Evolutionary conservation across 2,797 vertebrate species (phyloP), one percentile per base, ranked within the genome.

Genomic region (Xyrichtys novacula): DNA sequence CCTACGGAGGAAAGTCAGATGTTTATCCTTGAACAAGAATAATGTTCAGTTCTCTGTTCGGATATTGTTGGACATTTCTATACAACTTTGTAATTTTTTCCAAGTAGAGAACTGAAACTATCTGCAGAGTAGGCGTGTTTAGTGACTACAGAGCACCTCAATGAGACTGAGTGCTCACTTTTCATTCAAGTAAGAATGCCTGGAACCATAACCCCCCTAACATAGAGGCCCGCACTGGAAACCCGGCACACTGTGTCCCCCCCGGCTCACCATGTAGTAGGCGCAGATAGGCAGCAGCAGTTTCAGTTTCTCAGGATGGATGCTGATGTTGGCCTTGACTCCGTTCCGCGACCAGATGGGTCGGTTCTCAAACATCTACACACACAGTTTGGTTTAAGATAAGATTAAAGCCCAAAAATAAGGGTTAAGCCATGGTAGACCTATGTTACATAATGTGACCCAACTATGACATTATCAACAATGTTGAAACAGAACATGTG

Each of bases 231-330:
- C 3, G 4, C 4, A 32, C 17, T 59, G 8, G 38, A 28, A 19
- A 29, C 5, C 42, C 15, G 17, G 23, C 17, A 15, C 47, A 34
- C 8, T 1, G 3, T 49, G 31, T 62, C 8, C 5, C 10, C 10
- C 16, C 63, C 15, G 29, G 19, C 96, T 96, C 75, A 99, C 98
- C 98, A 96, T 99, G 87, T 98, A 99, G 78, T 96, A 99, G 43
- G 98, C 97, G 65, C 95, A 48, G 22, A 93, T 91, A 0, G 96
- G 98, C 78, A 99, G 90, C 71, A 99, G 87, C 76, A 96, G 87
- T 64, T 99, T 99, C 65, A 99, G 95, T 81, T 99, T 99, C 61
- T 98, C 97, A 0, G 96, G 98, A 44, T 98, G 98, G 69, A 99
- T 47, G 1, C 95, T 94, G 71, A 98, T 73, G 54, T 96, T 97